Evolutionary conservation across 2,888 invertebrate genomes (phyloP).

Genomic region (Epinotia bilunana): DNA sequence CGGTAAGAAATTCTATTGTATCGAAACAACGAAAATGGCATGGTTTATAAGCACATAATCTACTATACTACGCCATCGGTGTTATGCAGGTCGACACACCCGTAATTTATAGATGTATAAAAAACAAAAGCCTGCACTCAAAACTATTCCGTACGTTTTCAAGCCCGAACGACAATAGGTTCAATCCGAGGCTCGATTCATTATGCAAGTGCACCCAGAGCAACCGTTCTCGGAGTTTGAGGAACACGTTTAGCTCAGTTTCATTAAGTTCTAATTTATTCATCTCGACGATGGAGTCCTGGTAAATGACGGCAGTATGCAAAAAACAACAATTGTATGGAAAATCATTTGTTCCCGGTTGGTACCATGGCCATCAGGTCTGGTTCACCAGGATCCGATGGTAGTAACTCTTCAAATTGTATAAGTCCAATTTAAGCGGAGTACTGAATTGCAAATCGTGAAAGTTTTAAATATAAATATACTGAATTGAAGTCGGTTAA

Average conservation of each 20-base stretch:
- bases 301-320: constrained; percentile 1
- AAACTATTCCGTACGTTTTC: constrained; percentile 24
- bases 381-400: no score
- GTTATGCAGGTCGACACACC: no score
- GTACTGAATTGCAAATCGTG: no score
- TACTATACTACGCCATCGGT: no score
- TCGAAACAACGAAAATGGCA: neutral
- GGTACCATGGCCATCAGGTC: no score
- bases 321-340: neutral
- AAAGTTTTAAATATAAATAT: no score
- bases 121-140: neutral
- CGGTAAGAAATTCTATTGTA: neutral
- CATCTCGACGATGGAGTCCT: constrained; percentile 8
- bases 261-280: constrained; percentile 32
- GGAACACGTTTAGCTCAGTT: constrained; percentile 33
- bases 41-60: neutral
- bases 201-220: constrained; percentile 59
- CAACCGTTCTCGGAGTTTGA: constrained; percentile 47
- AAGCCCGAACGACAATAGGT: constrained; percentile 65
- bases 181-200: constrained; percentile 66
- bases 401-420: no score
- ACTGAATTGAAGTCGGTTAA: no score
- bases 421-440: no score
- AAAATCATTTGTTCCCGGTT: no score
- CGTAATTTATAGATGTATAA: no score